Base-by-base conservation (phyloP, 2,113 vertebrate species). In the Psephotus haematonotus region DNA sequence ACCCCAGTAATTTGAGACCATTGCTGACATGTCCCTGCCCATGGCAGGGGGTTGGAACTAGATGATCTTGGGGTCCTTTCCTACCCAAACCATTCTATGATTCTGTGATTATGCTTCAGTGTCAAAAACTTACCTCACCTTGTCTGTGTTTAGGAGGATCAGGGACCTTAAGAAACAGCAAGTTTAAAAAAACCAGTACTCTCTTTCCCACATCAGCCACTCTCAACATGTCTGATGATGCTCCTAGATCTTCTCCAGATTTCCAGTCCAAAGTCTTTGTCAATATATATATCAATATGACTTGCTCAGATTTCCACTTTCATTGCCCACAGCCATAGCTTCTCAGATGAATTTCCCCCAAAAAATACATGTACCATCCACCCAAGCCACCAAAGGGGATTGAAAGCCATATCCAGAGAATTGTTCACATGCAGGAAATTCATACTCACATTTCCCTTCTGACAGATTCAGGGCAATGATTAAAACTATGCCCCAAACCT, bases 361-460 rank as follows among this genome's bases (percentile, higher is more conserved):
- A 10, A 44, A 4, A 13, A 35, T 13, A 24, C 2, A 3, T 9
- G 3, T 74, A 10, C 25, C 13, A 9, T n/a, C 49, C 27, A 69
- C 31, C 6, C 24, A 64, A 70, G n/a, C 69, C 33, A 62, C 9
- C 31, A 69, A 69, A 25, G 0, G 0, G 10, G 6, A 18, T 6
- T 84, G 77, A 74, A 93, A 93, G 28, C 24, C 1, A 1, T 70
- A 74, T 33, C 37, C 22, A 78, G 46, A 63, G 65, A 84, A 55
- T 35, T 0, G 74, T 64, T 83, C 10, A 31, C 16, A 41, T 28
- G 25, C 24, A 68, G 23, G 33, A 18, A 82, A 46, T 37, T n/a
- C 15, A 8, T 43, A 79, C 39, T 75, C 65, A 52, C 17, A 25
- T 25, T 67, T 76, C 23, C 10, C 3, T 68, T 91, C 13, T 49